Conservation (phyloP, 2,113 vertebrate genomes). For the Dasyurus viverrinus region DNA sequence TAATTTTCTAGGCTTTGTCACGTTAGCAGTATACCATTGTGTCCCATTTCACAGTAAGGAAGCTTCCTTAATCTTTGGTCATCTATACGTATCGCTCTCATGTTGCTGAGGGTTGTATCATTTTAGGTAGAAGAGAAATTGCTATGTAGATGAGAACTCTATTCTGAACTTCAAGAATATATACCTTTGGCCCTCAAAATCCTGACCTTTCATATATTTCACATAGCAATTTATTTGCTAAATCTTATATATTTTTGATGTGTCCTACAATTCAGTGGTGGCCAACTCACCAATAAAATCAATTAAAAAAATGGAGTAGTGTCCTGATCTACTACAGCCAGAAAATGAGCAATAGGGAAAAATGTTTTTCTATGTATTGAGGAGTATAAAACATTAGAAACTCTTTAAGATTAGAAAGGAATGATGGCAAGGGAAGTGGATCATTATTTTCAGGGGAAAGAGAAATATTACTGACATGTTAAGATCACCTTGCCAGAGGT, state of each 20-base stretch:
- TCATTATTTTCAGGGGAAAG: conserved; percentile 33
- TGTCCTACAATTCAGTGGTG: background rate
- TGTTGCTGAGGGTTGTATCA: background rate
- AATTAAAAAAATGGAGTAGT: background rate
- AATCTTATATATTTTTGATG: background rate
- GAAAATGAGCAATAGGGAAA: conserved; percentile 1
- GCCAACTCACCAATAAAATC: background rate
- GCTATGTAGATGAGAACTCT: background rate
- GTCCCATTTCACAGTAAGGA: background rate
- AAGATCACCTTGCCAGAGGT: background rate
- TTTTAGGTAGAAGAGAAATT: background rate
- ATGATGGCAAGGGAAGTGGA: background rate
- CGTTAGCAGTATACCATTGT: background rate
- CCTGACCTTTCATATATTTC: background rate
- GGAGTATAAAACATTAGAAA: conserved; percentile 23
- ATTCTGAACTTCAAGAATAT: background rate
- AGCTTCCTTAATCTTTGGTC: background rate
- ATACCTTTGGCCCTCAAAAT: background rate
- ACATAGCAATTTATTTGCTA: background rate
- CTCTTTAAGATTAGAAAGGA: conserved; percentile 42
- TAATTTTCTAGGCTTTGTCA: background rate
- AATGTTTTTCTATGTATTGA: background rate
- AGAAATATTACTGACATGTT: conserved; percentile 30
- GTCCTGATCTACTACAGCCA: background rate
- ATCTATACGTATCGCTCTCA: background rate